Evolutionary conservation across 2,797 vertebrate genomes (phyloP), one percentile per base, ranked within the genome.

Genomic region (Dicrostonyx torquatus): DNA sequence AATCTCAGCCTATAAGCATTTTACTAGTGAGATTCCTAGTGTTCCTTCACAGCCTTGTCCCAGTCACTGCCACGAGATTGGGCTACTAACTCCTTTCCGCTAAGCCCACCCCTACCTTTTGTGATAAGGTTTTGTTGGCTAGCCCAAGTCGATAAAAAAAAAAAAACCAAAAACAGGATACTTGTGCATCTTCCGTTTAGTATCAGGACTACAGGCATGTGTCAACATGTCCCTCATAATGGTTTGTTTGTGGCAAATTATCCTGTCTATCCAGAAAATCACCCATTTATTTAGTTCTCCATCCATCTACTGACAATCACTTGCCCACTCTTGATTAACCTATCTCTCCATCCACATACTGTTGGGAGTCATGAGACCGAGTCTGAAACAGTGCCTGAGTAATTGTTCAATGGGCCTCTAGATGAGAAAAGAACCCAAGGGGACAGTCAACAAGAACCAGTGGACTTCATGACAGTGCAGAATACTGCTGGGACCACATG

Each of bases 171-270:
- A 43, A 50, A n/a, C 62, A 66, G 82, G 34, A 40, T 29, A 24
- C n/a, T 75, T 43, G 10, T 73, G 40, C 37, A 43, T 77, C 45
- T 64, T n/a, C 34, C 70, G 24, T 40, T 37, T 18, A 37, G 43
- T 78, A 18, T 34, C 45, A 37, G 45, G 17, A 40, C 78, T 53
- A 40, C 34, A 78, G 10, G 8, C 43, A 34, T 17, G 1, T 48
- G 43, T 31, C 43, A 62, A 13, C 34, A 75, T 64, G 24, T 18
- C 8, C 2, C n/a, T 26, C 43, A 68, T 4, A 73, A 78, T 20
- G 5, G 86, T 86, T 94, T 89, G 45, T 43, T 73, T 37, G 77
- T 37, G 85, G 48, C 31, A 94, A 95, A 53, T 77, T 64, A 45
- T 37, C 29, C 66, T 55, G n/a, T 62, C 85, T 76, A 64, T 79